phyloP scores from a whole-genome alignment of 2,113 vertebrate species.

The Sinocyclocheilus anshuiensis region DNA sequence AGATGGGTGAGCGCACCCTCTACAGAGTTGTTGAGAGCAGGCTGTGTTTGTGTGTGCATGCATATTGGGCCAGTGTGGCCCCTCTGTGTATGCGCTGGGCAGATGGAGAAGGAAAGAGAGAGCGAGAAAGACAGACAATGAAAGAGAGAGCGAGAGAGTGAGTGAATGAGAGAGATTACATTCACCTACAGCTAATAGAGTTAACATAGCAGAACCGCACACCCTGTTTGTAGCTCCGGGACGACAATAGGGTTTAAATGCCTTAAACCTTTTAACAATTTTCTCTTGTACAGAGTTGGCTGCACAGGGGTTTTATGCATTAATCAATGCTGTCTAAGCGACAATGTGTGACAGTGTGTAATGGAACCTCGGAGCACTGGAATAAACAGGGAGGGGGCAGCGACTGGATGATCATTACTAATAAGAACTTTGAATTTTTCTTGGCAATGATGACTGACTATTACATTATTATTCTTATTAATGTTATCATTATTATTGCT shows the following conservation, averaged over 20 bases:
- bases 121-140: slow-evolving; percentile 5
- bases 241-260: slow-evolving; percentile 66
- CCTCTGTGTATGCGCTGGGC: slow-evolving; percentile 34
- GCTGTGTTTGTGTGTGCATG: slow-evolving; percentile 37
- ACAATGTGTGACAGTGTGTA: slow-evolving; percentile 50
- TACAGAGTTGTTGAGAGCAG: slow-evolving; percentile 49
- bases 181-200: slow-evolving; percentile 55
- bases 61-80: slow-evolving; percentile 23
- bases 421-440: slow-evolving; percentile 9
- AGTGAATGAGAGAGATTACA: slow-evolving; percentile 42
- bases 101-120: slow-evolving; percentile 44
- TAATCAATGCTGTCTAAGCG: slow-evolving; percentile 54
- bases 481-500: not conserved
- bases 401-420: slow-evolving; percentile 40
- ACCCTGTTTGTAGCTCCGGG: slow-evolving; percentile 64
- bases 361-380: slow-evolving; percentile 37
- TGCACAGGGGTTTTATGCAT: slow-evolving; percentile 45
- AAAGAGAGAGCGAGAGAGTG: slow-evolving; percentile 13
- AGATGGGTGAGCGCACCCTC: slow-evolving; percentile 24
- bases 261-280: slow-evolving; percentile 67
- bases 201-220: slow-evolving; percentile 49
- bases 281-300: slow-evolving; percentile 53
- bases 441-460: not conserved
- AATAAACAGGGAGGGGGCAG: slow-evolving; percentile 41
- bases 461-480: slow-evolving; percentile 1